Conservation (phyloP, 2,797 vertebrate genomes). For the Diplodus puntazzo region DNA sequence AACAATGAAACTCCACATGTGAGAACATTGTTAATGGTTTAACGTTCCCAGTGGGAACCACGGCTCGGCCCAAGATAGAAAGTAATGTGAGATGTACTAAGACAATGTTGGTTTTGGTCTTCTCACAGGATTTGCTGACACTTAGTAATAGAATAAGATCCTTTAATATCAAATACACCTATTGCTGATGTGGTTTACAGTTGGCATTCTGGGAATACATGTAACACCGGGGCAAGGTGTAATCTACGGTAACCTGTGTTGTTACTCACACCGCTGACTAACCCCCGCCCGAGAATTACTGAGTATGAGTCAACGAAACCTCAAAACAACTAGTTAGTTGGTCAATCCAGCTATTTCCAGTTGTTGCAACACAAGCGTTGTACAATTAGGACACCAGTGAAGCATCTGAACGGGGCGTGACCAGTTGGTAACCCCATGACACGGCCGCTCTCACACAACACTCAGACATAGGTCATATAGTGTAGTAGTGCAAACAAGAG, state of each 20-base stretch:
- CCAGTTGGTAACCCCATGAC: conserved; percentile 12
- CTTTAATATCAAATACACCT: not conserved
- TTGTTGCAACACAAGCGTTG: conserved; percentile 49
- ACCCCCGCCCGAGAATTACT: not conserved
- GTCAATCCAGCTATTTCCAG: conserved; percentile 32
- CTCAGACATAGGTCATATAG: not conserved
- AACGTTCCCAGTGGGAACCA: not conserved
- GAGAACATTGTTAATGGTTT: too few relatives aligned
- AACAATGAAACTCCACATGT: not conserved
- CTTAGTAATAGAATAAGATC: not conserved
- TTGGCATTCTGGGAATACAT: conserved; percentile 42
- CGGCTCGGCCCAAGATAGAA: not conserved
- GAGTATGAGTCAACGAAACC: conserved; percentile 8
- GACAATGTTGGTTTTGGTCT: not conserved
- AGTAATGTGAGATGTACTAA: not conserved
- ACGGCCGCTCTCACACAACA: conserved; percentile 1
- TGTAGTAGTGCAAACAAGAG: not conserved
- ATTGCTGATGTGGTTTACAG: not conserved
- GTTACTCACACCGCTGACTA: conserved; percentile 43
- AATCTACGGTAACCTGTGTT: conserved; percentile 27
- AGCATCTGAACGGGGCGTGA: conserved; percentile 8
- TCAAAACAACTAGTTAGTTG: conserved; percentile 10
- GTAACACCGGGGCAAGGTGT: not conserved
- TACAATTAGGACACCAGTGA: not conserved
- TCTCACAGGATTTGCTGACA: not conserved